Percentiles rank a stretch among this genome's conserved stretches.
Evolutionary conservation across 2,797 vertebrate species (phyloP).

Genomic region (Eulemur coronatus): DNA sequence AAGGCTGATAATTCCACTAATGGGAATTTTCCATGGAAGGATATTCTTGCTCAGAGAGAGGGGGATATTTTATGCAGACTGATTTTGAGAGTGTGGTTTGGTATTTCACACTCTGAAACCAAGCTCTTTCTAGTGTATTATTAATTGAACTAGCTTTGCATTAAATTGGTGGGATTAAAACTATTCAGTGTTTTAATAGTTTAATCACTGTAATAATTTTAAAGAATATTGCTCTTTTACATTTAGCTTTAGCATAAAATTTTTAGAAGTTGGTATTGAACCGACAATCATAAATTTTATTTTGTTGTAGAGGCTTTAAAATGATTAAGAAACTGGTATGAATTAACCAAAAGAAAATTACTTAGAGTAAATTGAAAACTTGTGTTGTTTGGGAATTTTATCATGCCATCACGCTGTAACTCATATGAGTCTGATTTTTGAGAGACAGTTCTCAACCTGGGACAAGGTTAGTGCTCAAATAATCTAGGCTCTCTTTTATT

Average conservation of each 20-base stretch:
- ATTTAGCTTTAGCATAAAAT: slow-evolving; percentile 7
- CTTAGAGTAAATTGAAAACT: neutral
- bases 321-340: slow-evolving; percentile 7
- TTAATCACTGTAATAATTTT: slow-evolving; percentile 36
- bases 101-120: slow-evolving; percentile 2
- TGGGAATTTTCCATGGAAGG: neutral
- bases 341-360: slow-evolving; percentile 24
- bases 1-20: neutral
- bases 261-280: neutral
- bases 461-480: slow-evolving; percentile 14
- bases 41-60: neutral
- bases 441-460: slow-evolving; percentile 6
- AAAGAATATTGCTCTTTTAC: neutral
- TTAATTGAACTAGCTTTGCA: slow-evolving; percentile 28
- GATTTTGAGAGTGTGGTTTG: slow-evolving; percentile 42
- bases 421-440: neutral
- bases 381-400: neutral
- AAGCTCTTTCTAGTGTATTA: neutral
- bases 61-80: neutral
- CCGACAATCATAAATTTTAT: neutral
- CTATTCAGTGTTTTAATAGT: neutral
- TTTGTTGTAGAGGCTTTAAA: neutral
- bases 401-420: neutral
- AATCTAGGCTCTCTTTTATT: neutral
- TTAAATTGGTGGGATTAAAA: neutral